Evolutionary conservation across 2,113 vertebrate species (phyloP).

Genomic region (Phylloscopus trochiloides): DNA sequence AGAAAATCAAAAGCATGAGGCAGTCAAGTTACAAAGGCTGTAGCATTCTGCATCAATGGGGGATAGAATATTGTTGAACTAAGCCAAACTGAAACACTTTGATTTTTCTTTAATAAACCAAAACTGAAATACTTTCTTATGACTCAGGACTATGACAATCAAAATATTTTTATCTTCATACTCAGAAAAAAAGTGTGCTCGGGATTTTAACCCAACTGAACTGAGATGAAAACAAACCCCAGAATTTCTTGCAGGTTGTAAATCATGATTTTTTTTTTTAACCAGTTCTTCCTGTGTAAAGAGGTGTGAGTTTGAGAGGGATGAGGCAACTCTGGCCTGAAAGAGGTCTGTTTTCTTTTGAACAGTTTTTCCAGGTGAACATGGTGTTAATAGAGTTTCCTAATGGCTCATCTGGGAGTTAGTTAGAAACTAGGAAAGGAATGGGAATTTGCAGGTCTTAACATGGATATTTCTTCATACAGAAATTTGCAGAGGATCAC

Average conservation of each 20-base stretch:
- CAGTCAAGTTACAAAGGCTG: background rate
- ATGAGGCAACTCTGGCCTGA: background rate
- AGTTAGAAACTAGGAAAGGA: constrained; percentile 2
- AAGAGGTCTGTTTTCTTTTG: constrained; percentile 24
- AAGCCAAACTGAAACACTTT: background rate
- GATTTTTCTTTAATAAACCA: background rate
- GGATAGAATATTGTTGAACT: background rate
- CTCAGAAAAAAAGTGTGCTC: background rate
- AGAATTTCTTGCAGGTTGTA: constrained; percentile 11
- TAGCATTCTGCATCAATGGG: background rate
- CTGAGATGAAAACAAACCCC: background rate
- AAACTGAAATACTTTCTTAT: background rate
- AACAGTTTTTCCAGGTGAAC: constrained; percentile 48
- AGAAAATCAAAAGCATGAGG: background rate
- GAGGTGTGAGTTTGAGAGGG: background rate
- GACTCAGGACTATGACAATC: background rate
- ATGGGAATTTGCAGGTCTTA: constrained; percentile 29
- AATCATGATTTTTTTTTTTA: background rate
- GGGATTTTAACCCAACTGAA: background rate
- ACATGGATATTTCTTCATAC: background rate
- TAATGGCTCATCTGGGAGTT: constrained; percentile 28
- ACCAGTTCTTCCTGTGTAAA: background rate
- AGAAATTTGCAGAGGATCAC: background rate
- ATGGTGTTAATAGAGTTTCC: constrained; percentile 21
- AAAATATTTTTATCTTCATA: background rate